Evolutionary conservation across 2,888 invertebrate species (phyloP).

Genomic region (Trimorus sp.): DNA sequence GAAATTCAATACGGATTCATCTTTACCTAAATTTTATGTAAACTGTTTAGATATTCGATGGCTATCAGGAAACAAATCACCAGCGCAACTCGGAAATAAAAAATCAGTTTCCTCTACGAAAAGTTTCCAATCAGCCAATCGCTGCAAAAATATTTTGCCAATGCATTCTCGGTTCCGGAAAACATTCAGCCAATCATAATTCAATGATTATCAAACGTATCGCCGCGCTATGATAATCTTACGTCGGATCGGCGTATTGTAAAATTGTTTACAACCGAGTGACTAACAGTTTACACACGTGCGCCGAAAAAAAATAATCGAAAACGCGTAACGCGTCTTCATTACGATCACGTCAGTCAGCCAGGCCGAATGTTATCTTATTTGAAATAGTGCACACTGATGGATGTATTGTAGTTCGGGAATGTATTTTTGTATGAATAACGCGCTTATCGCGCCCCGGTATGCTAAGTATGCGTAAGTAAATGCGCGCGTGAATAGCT

Average conservation of each 20-base stretch:
- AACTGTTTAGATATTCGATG: too few relatives aligned
- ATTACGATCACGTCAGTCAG: constrained; percentile 23
- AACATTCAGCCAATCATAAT: too few relatives aligned
- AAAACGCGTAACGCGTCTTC: constrained; percentile 38
- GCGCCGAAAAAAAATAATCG: constrained; percentile 33
- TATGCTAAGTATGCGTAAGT: constrained; percentile 64
- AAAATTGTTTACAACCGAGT: constrained; percentile 29
- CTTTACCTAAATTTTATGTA: too few relatives aligned
- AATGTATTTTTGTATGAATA: constrained; percentile 61
- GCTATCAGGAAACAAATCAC: too few relatives aligned
- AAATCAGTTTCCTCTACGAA: too few relatives aligned
- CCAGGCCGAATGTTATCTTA: constrained; percentile 48
- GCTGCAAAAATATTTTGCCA: too few relatives aligned
- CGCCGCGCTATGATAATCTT: too few relatives aligned
- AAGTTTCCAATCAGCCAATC: too few relatives aligned
- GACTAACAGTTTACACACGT: constrained; percentile 44
- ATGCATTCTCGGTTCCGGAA: too few relatives aligned
- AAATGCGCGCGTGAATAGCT: constrained; percentile 51
- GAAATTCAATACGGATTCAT: too few relatives aligned
- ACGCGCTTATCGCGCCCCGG: constrained; percentile 54
- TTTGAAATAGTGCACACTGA: constrained; percentile 48
- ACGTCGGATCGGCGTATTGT: not conserved
- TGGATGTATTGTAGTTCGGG: constrained; percentile 56
- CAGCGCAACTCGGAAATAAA: too few relatives aligned
- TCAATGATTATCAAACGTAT: too few relatives aligned